Evolutionary conservation across 2,797 vertebrate species (phyloP).

Genomic region (Eutrigla gurnardus): DNA sequence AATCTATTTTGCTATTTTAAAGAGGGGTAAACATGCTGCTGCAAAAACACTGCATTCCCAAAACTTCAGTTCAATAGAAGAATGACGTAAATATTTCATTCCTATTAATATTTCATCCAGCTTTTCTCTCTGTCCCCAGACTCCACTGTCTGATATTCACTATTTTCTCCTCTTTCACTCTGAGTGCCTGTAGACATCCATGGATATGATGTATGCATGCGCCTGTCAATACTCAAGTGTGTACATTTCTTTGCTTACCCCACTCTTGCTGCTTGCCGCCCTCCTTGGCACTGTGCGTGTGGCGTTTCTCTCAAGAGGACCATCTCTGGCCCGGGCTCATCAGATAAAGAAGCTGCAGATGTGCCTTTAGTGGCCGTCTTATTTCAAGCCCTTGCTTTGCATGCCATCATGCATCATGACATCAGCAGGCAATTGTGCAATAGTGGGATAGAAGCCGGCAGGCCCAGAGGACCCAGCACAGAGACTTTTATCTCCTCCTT

Average conservation of each 20-base stretch:
- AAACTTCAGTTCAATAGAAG: constrained; percentile 70
- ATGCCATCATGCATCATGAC: constrained; percentile 28
- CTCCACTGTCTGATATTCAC: constrained; percentile 56
- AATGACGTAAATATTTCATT: constrained; percentile 78
- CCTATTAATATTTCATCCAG: constrained; percentile 73
- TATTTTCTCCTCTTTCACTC: constrained; percentile 39
- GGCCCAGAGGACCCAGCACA: constrained; percentile 40
- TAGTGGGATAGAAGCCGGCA: constrained; percentile 25
- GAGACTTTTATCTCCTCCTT: constrained; percentile 67
- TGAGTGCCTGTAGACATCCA: constrained; percentile 31
- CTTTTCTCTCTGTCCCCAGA: constrained; percentile 59
- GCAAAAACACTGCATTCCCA: constrained; percentile 54
- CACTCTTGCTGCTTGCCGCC: constrained; percentile 2
- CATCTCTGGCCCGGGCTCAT: constrained; percentile 38
- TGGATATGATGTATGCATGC: constrained; percentile 25
- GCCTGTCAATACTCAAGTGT: constrained; percentile 25
- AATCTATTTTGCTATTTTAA: constrained; percentile 31
- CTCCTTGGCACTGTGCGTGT: constrained; percentile 11
- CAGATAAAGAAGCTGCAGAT: constrained; percentile 47
- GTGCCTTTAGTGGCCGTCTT: constrained; percentile 26
- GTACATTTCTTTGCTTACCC: constrained; percentile 26
- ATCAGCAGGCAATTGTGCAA: constrained; percentile 44
- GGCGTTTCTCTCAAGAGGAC: constrained; percentile 14
- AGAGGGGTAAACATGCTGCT: constrained; percentile 38
- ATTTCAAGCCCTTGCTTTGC: constrained; percentile 38